Conservation (phyloP, 2,113 vertebrate genomes). For the Boulengeromyrus knoepffleri region DNA sequence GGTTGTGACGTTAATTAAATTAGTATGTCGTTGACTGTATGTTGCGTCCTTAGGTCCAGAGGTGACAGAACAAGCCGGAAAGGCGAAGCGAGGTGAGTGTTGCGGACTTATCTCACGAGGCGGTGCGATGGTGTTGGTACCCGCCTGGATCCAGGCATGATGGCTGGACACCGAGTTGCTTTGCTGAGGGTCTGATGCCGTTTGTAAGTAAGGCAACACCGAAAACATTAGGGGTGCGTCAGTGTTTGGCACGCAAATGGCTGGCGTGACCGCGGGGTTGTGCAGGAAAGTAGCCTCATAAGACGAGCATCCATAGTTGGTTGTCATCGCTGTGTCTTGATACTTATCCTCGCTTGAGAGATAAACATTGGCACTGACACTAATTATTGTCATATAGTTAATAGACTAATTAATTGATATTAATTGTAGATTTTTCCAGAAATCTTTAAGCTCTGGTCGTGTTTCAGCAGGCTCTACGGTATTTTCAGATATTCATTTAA, state of each 20-base stretch:
- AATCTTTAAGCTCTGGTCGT: neutral
- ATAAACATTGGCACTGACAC: neutral
- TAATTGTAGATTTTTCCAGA: neutral
- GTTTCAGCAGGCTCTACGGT: neutral
- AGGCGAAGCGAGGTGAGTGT: neutral
- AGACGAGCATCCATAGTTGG: neutral
- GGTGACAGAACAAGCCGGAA: neutral
- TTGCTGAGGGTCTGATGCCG: neutral
- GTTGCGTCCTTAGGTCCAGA: neutral
- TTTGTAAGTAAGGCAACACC: neutral
- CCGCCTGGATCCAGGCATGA: neutral
- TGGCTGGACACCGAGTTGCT: neutral
- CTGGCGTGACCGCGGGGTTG: neutral
- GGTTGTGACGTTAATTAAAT: neutral
- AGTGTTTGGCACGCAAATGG: neutral
- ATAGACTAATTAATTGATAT: neutral
- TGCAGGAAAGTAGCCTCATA: neutral
- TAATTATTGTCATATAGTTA: neutral
- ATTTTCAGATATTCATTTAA: neutral
- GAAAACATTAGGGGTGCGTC: neutral
- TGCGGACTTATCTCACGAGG: neutral
- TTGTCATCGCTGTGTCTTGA: neutral
- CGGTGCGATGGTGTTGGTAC: neutral
- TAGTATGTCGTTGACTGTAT: neutral
- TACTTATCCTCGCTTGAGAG: neutral